Percentiles rank a stretch among this genome's conserved stretches.
phyloP scores from a whole-genome alignment of 2,888 invertebrate species.

The Aleiodes testaceus region DNA sequence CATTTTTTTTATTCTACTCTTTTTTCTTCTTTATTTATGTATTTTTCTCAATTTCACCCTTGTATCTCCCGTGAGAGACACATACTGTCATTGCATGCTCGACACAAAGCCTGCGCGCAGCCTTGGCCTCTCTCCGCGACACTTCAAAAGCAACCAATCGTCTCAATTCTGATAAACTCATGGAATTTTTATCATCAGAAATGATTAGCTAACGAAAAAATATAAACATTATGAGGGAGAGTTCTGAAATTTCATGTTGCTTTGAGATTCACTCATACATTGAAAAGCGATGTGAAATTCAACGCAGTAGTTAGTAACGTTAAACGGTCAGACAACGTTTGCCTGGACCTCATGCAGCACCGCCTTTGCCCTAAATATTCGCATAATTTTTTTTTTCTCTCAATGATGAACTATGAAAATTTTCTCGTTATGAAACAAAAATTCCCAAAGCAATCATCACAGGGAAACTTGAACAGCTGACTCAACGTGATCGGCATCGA shows the following conservation, averaged over 20 bases:
- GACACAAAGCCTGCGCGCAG: conserved; percentile 44
- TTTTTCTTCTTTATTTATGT: not conserved
- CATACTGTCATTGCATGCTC: conserved; percentile 39
- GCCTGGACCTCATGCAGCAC: conserved; percentile 45
- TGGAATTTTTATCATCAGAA: conserved; percentile 21
- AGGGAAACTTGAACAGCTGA: too few species aligned
- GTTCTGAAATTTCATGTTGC: too few species aligned
- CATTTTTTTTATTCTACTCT: conserved; percentile 4
- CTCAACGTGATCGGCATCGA: too few species aligned
- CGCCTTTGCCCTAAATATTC: conserved; percentile 9
- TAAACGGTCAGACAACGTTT: conserved; percentile 42
- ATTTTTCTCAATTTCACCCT: not conserved
- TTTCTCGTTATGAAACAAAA: too few species aligned
- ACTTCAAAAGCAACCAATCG: conserved; percentile 32
- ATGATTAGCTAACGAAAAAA: not conserved
- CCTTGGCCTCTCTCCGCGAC: conserved; percentile 42
- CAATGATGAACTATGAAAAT: too few species aligned
- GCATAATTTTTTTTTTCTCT: too few species aligned
- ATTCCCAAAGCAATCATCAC: too few species aligned
- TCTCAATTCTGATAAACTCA: conserved; percentile 37
- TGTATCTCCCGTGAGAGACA: conserved; percentile 19
- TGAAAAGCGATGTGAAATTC: conserved; percentile 22
- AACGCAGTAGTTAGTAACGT: conserved; percentile 43
- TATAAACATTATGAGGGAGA: not conserved
- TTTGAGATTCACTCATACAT: too few species aligned